Base-by-base conservation (phyloP, 2,888 invertebrate genomes). In the Synanthedon myopaeformis region DNA sequence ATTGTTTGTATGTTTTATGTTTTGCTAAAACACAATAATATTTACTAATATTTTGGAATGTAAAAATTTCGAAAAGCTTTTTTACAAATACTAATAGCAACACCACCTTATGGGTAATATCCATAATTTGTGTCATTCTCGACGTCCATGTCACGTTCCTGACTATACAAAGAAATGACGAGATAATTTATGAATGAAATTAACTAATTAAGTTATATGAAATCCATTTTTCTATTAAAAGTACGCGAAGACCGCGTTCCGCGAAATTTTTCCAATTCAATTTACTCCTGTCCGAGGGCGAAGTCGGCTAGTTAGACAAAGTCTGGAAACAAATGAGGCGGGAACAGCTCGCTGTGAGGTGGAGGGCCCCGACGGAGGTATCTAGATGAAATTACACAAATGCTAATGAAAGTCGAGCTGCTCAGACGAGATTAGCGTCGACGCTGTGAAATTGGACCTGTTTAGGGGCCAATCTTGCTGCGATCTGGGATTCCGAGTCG, bases 361-460 rank as follows among this genome's bases (percentile, higher is more conserved):
- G n/a, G 45, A 53, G 57, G 52, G 23, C 55, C 53, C 55, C 55
- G 57, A 58, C 57, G 59, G 57, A 69, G 74, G 69, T 72, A 69
- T 65, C 58, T 71, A 75, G 77, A 79, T 80, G 78, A 80, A 81
- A 82, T 82, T 82, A 79, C 77, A 77, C 75, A 76, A 83, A 82
- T 79, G 78, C 74, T 82, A 83, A 82, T 83, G 79, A 80, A 82
- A 79, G 71, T 72, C 67, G 71, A 67, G 70, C 72, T 76, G 71
- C 72, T 74, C 63, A 61, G 61, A 65, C 65, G 62, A 77, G 76
- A 81, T 82, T 80, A 82, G 76, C 78, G 72, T 70, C 70, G 69
- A 74, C 65, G 61, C 72, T 69, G 67, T 67, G 67, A 79, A 77
- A 79, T 79, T 76, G 71, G 68, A 51, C 71, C 71, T 74, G 70